A percentile compares a stretch with the other conserved stretches of the same genome.
phyloP scores from a whole-genome alignment of 2,113 vertebrate genomes.

The Tragelaphus imberbis region DNA sequence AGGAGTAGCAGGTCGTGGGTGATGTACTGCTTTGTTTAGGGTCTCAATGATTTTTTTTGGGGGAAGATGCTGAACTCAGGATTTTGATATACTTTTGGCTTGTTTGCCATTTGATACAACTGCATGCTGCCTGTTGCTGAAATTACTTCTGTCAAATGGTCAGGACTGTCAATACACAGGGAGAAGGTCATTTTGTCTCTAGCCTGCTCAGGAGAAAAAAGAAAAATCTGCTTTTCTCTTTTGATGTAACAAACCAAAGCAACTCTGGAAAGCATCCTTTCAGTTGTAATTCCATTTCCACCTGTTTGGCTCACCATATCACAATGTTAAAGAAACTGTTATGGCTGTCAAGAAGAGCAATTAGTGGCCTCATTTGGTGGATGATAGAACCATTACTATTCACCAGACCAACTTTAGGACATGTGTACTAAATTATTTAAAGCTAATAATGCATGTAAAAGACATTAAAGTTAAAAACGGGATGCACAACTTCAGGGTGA shows the following conservation, averaged over 20 bases:
- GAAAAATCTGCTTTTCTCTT: conserved; percentile 45
- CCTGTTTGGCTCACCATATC: conserved; percentile 28
- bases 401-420: conserved; percentile 37
- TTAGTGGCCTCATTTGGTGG: conserved; percentile 44
- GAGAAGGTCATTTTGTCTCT: conserved; percentile 45
- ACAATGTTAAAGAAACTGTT: conserved; percentile 32
- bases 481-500: conserved; percentile 1
- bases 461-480: conserved; percentile 35
- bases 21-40: neutral
- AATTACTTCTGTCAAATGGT: conserved; percentile 58
- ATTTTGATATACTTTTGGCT: conserved; percentile 38
- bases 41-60: neutral
- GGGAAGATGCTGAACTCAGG: neutral
- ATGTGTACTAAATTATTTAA: conserved; percentile 51
- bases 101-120: conserved; percentile 16
- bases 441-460: conserved; percentile 23
- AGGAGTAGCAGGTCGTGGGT: neutral
- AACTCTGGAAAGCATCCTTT: conserved; percentile 28
- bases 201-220: conserved; percentile 40
- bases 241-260: conserved; percentile 48
- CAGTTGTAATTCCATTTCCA: conserved; percentile 39
- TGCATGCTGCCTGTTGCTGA: conserved; percentile 29
- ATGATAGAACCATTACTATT: neutral
- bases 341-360: conserved; percentile 22
- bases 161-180: conserved; percentile 10